Base-by-base conservation (phyloP, 30 jellyfish, hydroid and myxozoan genomes). In the Aurelia aurita region DNA sequence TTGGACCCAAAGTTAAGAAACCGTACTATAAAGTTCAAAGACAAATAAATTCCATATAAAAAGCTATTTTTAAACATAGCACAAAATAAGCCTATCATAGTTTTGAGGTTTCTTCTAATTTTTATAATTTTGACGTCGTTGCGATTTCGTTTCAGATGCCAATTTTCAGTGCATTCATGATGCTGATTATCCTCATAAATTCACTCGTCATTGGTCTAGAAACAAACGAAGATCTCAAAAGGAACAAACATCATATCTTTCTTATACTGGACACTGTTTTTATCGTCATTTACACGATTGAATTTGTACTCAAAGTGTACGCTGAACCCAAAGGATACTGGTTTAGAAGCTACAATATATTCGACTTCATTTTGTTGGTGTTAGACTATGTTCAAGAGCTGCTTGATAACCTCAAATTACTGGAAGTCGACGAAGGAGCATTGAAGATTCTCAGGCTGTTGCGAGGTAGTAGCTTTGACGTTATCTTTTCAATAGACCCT, bases 121-220 rank as follows among this genome's bases (percentile, higher is more conserved):
- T n/a, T n/a, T n/a, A n/a, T n/a, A n/a, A n/a, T n/a, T n/a, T n/a
- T n/a, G n/a, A n/a, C n/a, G n/a, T n/a, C n/a, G n/a, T n/a, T n/a
- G n/a, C 12, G 9, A 0, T 39, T 39, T 39, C 16, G n/a, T 73
- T 72, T 1, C 66, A 90, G 97, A 90, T 79, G 70, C 74, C 89
- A 5, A 51, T 76, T 7, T 90, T 90, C 85, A 83, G 85, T 72
- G 84, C 80, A 2, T 90, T 83, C 57, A 85, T 90, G 77, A 90
- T 90, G 97, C 57, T 90, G 7, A 54, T 84, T 63, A 90, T 90
- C 55, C 71, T 87, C 22, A 77, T 90, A 69, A 84, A 90, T 46
- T 95, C 97, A 14, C 68, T 90, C n/a, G 97, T 90, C 27, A 75
- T 90, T 77, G 97, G 97, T 23, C 89, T 90, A 8, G 97, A 83